These are phyloP conservation scores for Drosophila rhopaloa DNA, from an alignment of 1,140 invertebrate species.

Conservation along the genomic window DNA sequence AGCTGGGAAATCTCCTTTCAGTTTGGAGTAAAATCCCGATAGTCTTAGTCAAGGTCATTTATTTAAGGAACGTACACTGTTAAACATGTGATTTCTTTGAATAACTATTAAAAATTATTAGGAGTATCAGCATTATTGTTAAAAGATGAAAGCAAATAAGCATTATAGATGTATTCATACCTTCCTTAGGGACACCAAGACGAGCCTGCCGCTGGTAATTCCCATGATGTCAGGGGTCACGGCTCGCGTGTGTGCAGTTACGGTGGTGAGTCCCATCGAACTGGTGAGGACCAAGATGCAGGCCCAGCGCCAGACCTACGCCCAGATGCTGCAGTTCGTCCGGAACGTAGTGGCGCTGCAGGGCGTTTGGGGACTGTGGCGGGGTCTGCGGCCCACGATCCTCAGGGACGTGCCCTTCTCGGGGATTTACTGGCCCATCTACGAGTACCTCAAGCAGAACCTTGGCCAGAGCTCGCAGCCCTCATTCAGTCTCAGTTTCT, in stretches of 20 bases:
- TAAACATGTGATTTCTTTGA: no score
- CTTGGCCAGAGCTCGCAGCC: constrained; percentile 86
- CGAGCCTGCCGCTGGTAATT: constrained; percentile 88
- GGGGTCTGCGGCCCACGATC: constrained; percentile 95
- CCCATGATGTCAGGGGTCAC: constrained; percentile 91
- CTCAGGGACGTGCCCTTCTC: constrained; percentile 99
- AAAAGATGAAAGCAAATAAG: no score
- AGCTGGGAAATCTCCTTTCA: no score
- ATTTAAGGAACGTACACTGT: no score
- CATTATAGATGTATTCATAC: background rate
- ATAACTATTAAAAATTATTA: no score
- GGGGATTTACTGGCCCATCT: constrained; percentile 97
- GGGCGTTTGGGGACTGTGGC: constrained; percentile 93
- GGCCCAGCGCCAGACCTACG: constrained; percentile 94
- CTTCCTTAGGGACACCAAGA: background rate
- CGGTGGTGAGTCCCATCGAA: constrained; percentile 96
- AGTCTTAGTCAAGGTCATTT: no score
- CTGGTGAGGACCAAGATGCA: constrained; percentile 99
- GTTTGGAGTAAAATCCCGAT: no score
- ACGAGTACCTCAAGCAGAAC: constrained; percentile 93
- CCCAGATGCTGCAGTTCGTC: constrained; percentile 86
- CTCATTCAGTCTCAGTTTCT: constrained; percentile 92
- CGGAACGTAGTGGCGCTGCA: constrained; percentile 88
- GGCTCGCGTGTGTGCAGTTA: constrained; percentile 93
- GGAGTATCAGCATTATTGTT: no score